Evolutionary conservation across 2,113 vertebrate genomes (phyloP).

Genomic region (Psilopogon haemacephalus): DNA sequence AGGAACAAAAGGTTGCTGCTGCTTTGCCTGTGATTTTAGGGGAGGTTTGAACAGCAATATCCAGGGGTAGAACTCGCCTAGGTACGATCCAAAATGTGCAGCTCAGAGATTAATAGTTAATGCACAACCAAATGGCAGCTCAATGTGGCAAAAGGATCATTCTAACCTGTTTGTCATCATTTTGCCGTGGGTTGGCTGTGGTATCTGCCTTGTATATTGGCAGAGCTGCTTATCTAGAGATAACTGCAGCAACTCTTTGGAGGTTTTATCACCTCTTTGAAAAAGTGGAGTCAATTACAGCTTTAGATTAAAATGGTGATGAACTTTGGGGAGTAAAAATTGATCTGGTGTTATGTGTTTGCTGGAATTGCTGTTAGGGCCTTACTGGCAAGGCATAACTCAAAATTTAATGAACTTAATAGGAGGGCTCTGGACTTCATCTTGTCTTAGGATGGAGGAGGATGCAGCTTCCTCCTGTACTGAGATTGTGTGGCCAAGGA

Average conservation of each 20-base stretch:
- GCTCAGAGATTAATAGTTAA: neutral
- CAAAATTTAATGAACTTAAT: neutral
- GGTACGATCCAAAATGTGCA: neutral
- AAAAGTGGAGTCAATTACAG: slow-evolving; percentile 52
- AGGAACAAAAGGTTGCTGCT: neutral
- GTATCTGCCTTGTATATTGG: neutral
- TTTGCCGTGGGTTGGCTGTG: neutral
- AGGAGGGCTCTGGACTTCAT: neutral
- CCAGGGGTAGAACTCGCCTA: neutral
- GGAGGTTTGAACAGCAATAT: neutral
- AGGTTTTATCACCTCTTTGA: slow-evolving; percentile 30
- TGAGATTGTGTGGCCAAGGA: neutral
- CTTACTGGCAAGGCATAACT: neutral
- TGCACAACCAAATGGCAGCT: neutral
- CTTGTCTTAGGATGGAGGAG: neutral
- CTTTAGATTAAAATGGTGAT: slow-evolving; percentile 35
- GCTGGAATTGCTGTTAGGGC: neutral
- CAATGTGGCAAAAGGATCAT: neutral
- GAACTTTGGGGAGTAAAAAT: slow-evolving; percentile 15
- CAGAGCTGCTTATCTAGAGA: slow-evolving; percentile 28
- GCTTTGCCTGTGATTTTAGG: neutral
- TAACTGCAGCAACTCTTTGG: neutral
- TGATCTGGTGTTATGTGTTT: slow-evolving; percentile 9
- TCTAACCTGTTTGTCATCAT: neutral
- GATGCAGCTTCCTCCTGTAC: neutral